These are phyloP conservation scores for Enteromius paludinosus DNA, from an alignment of 2,797 vertebrate species.

Conservation along the genomic window DNA sequence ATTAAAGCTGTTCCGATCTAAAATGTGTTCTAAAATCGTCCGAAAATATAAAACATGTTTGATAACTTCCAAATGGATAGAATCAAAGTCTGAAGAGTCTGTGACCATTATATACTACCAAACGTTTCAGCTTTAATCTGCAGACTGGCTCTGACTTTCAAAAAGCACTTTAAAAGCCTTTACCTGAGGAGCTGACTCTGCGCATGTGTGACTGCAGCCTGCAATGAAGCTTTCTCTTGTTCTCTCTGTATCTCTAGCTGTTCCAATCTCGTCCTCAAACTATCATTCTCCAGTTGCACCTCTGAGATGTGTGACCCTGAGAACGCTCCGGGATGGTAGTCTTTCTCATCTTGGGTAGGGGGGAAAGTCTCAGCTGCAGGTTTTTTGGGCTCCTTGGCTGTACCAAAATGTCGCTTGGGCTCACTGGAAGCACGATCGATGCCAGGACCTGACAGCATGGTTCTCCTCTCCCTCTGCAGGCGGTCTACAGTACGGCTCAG, in stretches of 20 bases:
- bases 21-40: too few relatives aligned
- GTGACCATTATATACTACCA: too few relatives aligned
- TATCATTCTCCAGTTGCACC: constrained; percentile 86
- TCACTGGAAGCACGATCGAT: constrained; percentile 42
- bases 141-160: too few relatives aligned
- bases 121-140: too few relatives aligned
- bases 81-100: too few relatives aligned
- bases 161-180: not conserved
- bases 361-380: constrained; percentile 63
- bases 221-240: constrained; percentile 76
- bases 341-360: constrained; percentile 75
- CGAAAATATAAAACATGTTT: too few relatives aligned
- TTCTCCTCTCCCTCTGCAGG: constrained; percentile 86
- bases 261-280: constrained; percentile 77
- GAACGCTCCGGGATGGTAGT: constrained; percentile 81
- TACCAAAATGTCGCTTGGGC: constrained; percentile 50
- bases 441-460: constrained; percentile 75
- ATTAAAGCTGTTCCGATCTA: too few relatives aligned
- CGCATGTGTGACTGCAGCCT: constrained; percentile 68
- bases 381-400: constrained; percentile 42
- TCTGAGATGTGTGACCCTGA: constrained; percentile 80
- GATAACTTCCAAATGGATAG: too few relatives aligned
- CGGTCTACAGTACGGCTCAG: constrained; percentile 87
- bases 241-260: constrained; percentile 75
- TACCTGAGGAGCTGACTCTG: constrained; percentile 83